phyloP scores from a whole-genome alignment of 1,140 invertebrate genomes.

The Drosophila sproati region DNA sequence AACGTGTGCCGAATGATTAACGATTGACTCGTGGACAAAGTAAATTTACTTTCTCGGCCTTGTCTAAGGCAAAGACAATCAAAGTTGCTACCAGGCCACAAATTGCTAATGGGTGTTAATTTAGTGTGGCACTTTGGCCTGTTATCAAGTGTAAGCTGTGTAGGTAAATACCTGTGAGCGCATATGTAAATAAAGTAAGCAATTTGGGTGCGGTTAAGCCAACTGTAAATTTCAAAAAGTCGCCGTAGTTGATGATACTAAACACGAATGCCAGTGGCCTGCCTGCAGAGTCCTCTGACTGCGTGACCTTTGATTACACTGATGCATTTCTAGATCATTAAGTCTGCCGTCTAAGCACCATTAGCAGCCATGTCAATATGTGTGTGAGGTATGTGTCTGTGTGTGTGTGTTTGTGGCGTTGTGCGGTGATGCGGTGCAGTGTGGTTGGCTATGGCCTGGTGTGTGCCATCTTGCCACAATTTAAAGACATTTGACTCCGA shows the following conservation, averaged over 20 bases:
- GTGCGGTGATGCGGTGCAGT: background rate
- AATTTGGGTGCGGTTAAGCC: constrained; percentile 64
- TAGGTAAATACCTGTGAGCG: background rate
- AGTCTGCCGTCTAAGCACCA: constrained; percentile 71
- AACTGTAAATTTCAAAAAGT: constrained; percentile 36
- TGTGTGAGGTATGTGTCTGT: constrained; percentile 4
- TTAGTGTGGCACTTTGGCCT: constrained; percentile 13
- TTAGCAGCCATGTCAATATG: constrained; percentile 56
- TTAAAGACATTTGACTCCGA: constrained; percentile 45
- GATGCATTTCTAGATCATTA: constrained; percentile 81
- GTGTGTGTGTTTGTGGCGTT: constrained; percentile 7
- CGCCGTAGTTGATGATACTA: constrained; percentile 8
- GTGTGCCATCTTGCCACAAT: constrained; percentile 36
- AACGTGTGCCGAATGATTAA: too few species aligned
- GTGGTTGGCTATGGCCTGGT: background rate
- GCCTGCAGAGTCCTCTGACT: constrained; percentile 7
- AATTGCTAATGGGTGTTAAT: constrained; percentile 49
- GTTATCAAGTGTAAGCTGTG: background rate
- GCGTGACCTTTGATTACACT: constrained; percentile 72
- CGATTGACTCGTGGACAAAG: constrained; percentile 12
- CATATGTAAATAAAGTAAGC: constrained; percentile 55
- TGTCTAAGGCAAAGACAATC: constrained; percentile 26
- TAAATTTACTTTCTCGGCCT: constrained; percentile 14
- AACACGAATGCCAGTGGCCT: constrained; percentile 12
- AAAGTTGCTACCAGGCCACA: constrained; percentile 27